Evolutionary conservation across 2,113 vertebrate species (phyloP).

Genomic region (Brevimyrus niger): DNA sequence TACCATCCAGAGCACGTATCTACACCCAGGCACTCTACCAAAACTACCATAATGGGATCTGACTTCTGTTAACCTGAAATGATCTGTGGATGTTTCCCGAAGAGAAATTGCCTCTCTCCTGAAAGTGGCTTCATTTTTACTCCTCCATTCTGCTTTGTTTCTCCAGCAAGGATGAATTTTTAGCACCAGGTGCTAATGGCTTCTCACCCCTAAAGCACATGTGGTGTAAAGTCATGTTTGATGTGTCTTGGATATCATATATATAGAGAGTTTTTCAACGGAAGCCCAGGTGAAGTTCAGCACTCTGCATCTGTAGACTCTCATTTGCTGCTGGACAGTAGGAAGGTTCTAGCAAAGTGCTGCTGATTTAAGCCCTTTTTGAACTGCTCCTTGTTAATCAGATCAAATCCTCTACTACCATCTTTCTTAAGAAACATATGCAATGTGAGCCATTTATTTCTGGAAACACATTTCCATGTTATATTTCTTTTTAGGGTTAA

Average conservation of each 20-base stretch:
- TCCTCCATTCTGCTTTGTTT: background rate
- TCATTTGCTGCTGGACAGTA: background rate
- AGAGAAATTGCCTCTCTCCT: background rate
- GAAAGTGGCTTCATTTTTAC: background rate
- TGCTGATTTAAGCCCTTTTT: background rate
- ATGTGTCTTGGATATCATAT: background rate
- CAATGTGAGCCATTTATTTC: background rate
- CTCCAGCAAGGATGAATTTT: background rate
- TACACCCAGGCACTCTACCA: background rate
- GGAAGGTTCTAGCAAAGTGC: background rate
- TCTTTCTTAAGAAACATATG: background rate
- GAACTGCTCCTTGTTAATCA: background rate
- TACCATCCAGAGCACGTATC: background rate
- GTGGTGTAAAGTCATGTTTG: background rate
- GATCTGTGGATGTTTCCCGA: background rate
- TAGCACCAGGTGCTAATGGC: background rate
- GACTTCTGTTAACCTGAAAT: slow-evolving; percentile 3
- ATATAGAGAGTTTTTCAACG: background rate
- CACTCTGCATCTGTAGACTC: background rate
- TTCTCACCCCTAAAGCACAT: background rate
- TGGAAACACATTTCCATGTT: background rate
- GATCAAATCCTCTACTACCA: background rate
- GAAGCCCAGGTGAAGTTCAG: background rate
- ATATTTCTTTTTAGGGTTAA: background rate
- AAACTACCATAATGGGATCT: slow-evolving; percentile 3